Percentiles rank a stretch among this genome's conserved stretches.
phyloP scores from a whole-genome alignment of 1,140 invertebrate genomes.

The Musca domestica region DNA sequence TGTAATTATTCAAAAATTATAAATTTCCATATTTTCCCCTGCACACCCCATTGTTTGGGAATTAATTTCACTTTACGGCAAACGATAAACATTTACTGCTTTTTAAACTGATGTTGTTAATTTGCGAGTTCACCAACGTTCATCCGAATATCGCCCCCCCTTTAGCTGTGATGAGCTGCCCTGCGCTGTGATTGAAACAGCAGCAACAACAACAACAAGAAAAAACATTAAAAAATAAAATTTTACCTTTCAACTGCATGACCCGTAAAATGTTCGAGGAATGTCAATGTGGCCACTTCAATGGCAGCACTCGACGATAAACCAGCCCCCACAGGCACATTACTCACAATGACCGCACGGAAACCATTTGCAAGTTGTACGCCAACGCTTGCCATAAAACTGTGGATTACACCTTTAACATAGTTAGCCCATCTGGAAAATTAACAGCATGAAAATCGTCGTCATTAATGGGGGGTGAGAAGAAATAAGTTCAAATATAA shows the following conservation, averaged over 20 bases:
- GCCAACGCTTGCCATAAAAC: conserved; percentile 59
- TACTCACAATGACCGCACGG: conserved; percentile 74
- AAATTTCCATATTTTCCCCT: too few species aligned
- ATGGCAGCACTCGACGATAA: conserved; percentile 88
- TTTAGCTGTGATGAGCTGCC: too few species aligned
- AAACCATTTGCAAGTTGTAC: conserved; percentile 60
- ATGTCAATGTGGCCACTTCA: conserved; percentile 84
- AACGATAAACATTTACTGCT: too few species aligned
- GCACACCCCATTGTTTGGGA: too few species aligned
- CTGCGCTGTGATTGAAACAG: background rate
- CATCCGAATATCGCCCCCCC: too few species aligned
- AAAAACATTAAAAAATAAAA: background rate
- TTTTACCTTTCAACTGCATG: conserved; percentile 53
- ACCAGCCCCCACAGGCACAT: conserved; percentile 84
- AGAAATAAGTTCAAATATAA: background rate
- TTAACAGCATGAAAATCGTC: background rate
- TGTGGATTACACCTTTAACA: conserved; percentile 82
- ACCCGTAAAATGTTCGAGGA: conserved; percentile 72
- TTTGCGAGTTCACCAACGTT: background rate
- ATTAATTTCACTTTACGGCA: too few species aligned
- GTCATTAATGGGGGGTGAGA: too few species aligned
- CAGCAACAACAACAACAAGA: background rate
- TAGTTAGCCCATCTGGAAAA: conserved; percentile 80
- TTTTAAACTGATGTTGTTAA: conserved; percentile 31
- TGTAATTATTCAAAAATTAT: too few species aligned